phyloP scores from a whole-genome alignment of 1,140 invertebrate species.

The Cepaea nemoralis region DNA sequence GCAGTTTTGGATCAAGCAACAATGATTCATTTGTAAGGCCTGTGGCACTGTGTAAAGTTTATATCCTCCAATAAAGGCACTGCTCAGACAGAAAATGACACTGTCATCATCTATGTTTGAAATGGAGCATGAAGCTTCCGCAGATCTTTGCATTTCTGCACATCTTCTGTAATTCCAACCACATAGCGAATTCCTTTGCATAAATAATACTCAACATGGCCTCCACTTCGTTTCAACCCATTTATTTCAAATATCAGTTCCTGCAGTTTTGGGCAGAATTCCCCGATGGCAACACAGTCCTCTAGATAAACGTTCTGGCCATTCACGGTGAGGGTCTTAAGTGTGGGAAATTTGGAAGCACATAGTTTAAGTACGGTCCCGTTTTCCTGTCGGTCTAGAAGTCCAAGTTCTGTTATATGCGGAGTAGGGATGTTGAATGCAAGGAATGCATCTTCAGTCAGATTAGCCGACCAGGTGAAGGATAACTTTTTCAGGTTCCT shows the following conservation, averaged over 20 bases:
- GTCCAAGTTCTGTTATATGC: conserved; percentile 28
- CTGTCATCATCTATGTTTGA: conserved; percentile 38
- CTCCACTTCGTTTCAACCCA: background rate
- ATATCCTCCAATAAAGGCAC: conserved; percentile 35
- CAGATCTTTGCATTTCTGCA: conserved; percentile 15
- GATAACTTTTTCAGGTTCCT: conserved; percentile 7
- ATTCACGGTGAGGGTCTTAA: conserved; percentile 17
- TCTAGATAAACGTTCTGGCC: conserved; percentile 26
- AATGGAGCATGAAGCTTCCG: conserved; percentile 35
- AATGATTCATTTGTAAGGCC: conserved; percentile 20
- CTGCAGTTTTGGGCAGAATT: conserved; percentile 27
- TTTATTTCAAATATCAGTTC: conserved; percentile 22
- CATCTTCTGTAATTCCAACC: too few relatives aligned
- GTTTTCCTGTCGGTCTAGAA: conserved; percentile 24
- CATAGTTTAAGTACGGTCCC: conserved; percentile 31
- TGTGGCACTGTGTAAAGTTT: conserved; percentile 33
- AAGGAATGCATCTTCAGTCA: conserved; percentile 22
- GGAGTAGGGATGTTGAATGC: background rate
- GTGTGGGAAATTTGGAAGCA: conserved; percentile 31
- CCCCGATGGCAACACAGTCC: conserved; percentile 22
- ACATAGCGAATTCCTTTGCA: conserved; percentile 9
- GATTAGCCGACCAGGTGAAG: conserved; percentile 27
- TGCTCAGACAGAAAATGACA: conserved; percentile 22
- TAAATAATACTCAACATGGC: conserved; percentile 14
- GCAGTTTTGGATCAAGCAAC: conserved; percentile 10